Conservation (phyloP, 2,888 invertebrate genomes). For the Teleogryllus oceanicus region DNA sequence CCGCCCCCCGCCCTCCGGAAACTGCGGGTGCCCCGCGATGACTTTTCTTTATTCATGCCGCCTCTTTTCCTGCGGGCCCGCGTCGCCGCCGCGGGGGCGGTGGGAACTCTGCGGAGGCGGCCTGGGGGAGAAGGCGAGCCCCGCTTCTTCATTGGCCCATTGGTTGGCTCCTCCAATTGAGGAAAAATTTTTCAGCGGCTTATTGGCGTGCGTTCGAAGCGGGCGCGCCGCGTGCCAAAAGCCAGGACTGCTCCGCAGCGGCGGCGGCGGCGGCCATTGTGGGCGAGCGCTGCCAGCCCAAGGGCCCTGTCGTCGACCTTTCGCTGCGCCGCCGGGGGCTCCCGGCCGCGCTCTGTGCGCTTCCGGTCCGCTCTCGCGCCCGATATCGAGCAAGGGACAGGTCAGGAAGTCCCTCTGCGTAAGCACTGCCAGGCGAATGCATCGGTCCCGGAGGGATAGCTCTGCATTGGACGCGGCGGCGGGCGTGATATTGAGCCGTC, state of each 20-base stretch:
- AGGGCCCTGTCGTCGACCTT: neutral
- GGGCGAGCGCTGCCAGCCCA: neutral
- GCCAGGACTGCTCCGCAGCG: neutral
- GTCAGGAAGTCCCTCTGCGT: too few species aligned
- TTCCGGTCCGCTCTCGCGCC: neutral
- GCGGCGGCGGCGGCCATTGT: neutral
- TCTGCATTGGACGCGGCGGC: too few species aligned
- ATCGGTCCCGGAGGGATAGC: too few species aligned
- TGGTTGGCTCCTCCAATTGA: slow-evolving; percentile 18
- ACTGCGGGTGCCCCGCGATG: slow-evolving; percentile 11
- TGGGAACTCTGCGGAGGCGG: neutral
- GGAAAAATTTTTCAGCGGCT: slow-evolving; percentile 7
- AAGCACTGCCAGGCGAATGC: too few species aligned
- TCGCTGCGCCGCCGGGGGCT: neutral
- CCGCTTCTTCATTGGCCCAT: slow-evolving; percentile 12
- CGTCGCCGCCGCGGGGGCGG: neutral
- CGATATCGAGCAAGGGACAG: too few species aligned
- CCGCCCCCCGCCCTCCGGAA: neutral
- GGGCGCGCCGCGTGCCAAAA: neutral
- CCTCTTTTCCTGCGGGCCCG: neutral
- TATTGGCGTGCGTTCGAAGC: slow-evolving; percentile 10
- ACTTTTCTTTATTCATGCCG: slow-evolving; percentile 18
- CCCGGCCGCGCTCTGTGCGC: neutral
- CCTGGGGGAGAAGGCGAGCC: too few species aligned
- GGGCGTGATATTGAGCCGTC: too few species aligned